A percentile compares a stretch with the other conserved stretches of the same genome.
Conservation (phyloP, 2,797 vertebrate genomes). For the Phataginus tetradactyla region DNA sequence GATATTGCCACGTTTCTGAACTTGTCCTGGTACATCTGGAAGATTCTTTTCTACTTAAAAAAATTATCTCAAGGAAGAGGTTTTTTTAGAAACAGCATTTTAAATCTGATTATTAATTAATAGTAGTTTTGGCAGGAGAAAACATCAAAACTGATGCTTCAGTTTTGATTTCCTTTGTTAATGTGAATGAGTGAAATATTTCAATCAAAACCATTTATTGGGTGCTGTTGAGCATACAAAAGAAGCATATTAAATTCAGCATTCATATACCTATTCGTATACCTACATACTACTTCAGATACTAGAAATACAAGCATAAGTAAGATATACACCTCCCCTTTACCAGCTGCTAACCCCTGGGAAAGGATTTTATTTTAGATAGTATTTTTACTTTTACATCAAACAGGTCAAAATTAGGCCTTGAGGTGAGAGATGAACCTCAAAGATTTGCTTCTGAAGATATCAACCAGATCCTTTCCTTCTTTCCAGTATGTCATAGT, state of each 20-base stretch:
- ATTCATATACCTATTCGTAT: background rate
- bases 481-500: background rate
- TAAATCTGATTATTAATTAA: slow-evolving; percentile 13
- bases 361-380: background rate
- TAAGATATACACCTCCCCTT: background rate
- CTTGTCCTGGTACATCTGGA: background rate
- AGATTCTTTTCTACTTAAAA: background rate
- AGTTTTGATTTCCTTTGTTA: slow-evolving; percentile 29
- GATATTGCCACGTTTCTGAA: background rate
- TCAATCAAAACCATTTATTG: background rate
- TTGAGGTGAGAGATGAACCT: background rate
- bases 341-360: background rate
- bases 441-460: background rate
- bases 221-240: background rate
- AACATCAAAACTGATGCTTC: background rate
- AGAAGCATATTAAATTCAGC: background rate
- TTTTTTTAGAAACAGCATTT: background rate
- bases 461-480: background rate
- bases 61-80: background rate
- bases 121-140: background rate
- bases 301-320: background rate
- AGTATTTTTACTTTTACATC: background rate
- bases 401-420: background rate
- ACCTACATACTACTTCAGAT: background rate
- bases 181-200: slow-evolving; percentile 36